Conservation (phyloP, 2,113 vertebrate genomes). For the Oncorhynchus keta region DNA sequence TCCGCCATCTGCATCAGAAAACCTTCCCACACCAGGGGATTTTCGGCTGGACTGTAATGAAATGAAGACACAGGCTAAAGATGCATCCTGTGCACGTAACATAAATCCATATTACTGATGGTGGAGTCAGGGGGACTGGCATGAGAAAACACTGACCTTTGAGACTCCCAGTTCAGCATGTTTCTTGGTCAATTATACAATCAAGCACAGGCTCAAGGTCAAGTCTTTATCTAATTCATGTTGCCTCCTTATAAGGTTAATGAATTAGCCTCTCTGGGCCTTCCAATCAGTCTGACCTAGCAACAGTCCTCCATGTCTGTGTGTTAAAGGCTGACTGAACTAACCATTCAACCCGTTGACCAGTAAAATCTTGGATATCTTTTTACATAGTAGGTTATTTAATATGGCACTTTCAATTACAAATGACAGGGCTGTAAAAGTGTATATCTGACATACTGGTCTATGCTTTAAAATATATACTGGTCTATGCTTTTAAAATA, state of each 20-base stretch:
- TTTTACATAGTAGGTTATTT: neutral
- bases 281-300: neutral
- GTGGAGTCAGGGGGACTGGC: constrained; percentile 24
- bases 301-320: neutral
- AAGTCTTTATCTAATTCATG: constrained; percentile 53
- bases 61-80: constrained; percentile 33
- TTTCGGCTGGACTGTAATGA: constrained; percentile 48
- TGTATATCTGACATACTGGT: neutral
- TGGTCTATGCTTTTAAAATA: too few relatives aligned
- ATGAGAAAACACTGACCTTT: constrained; percentile 61
- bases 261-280: constrained; percentile 35
- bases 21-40: constrained; percentile 16
- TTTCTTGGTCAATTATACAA: constrained; percentile 53
- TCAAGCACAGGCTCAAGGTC: constrained; percentile 48
- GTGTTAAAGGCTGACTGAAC: neutral
- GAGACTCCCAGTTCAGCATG: constrained; percentile 28
- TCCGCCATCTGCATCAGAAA: constrained; percentile 9
- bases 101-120: constrained; percentile 23
- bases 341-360: neutral
- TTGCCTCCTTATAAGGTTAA: constrained; percentile 36
- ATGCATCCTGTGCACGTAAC: constrained; percentile 48
- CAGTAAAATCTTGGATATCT: neutral
- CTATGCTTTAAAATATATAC: constrained; percentile 1
- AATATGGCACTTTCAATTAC: neutral
- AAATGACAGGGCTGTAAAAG: neutral